Evolutionary conservation across 2,797 vertebrate species (phyloP), one percentile per base, ranked within the genome.

Genomic region (Sebastolobus altivelis): DNA sequence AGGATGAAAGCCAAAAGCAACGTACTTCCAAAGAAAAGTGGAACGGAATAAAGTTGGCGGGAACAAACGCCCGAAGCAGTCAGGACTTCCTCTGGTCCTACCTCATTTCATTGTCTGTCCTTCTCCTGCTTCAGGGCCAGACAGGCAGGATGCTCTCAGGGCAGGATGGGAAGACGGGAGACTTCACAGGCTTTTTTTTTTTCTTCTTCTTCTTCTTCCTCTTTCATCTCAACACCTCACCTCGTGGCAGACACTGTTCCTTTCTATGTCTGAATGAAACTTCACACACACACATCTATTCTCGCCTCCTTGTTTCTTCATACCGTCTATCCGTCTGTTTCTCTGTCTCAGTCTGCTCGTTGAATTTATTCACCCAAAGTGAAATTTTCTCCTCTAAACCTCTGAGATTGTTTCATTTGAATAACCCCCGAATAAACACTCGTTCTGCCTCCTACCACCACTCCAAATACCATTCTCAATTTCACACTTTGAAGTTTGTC

Each of bases 201-300:
- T 58, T 70, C 58, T 56, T 74, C 62, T 65, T 71, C 49, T 65
- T 49, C 58, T 80, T 61, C 73, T 77, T 78, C 68, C 46, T 80
- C 90, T 94, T 93, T 94, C 88, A 93, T 93, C 90, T 90, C 85
- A 72, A 71, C 86, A 90, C 87, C 86, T 92, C 77, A 85, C 83
- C 73, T 90, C 65, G 2, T 65, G 73, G 66, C 82, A 74, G 84
- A 75, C 80, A 58, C 75, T 74, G 78, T 79, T 89, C 83, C 82
- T 77, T 43, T 73, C 79, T 72, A n/a, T 37, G 62, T 83, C 74
- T 82, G 73, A 80, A 84, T 79, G 71, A 82, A 71, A 49, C 79
- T 79, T 81, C 68, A 77, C 86, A 72, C 80, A 75, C 46, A 75
- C 46, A 58, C 63, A 65, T 76, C 9, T 69, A 43, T 66, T 81